Evolutionary conservation across 2,113 vertebrate species (phyloP).

Genomic region (Agapornis roseicollis): DNA sequence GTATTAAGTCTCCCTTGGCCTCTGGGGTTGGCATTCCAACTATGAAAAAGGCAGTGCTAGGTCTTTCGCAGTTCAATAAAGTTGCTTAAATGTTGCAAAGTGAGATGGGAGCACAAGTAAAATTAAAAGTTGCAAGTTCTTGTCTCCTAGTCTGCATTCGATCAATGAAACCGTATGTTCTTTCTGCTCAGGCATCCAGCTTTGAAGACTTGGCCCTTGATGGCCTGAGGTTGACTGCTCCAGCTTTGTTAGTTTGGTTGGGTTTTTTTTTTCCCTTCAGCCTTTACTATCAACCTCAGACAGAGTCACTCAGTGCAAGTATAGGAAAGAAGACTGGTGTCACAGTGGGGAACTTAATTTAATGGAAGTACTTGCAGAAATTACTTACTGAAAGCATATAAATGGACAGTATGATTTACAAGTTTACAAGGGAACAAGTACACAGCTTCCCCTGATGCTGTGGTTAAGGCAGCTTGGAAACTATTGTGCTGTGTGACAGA

Average conservation of each 20-base stretch:
- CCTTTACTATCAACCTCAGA: conserved; percentile 15
- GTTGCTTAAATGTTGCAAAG: not conserved
- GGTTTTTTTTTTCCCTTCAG: not conserved
- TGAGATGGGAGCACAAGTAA: not conserved
- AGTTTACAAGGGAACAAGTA: conserved; percentile 38
- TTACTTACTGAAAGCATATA: conserved; percentile 57
- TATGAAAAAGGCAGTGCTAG: not conserved
- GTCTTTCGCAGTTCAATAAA: not conserved
- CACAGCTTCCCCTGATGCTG: conserved; percentile 9
- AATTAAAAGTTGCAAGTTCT: conserved; percentile 48
- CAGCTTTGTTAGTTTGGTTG: conserved; percentile 29
- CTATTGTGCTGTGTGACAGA: conserved; percentile 6
- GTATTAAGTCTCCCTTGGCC: not conserved
- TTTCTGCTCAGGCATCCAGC: not conserved
- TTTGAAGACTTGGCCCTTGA: conserved; percentile 31
- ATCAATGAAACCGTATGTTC: conserved; percentile 31
- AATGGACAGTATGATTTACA: conserved; percentile 60
- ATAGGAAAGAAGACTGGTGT: conserved; percentile 7
- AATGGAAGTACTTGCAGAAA: conserved; percentile 31
- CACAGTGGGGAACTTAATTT: conserved; percentile 12
- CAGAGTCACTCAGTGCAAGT: conserved; percentile 11
- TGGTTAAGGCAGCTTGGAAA: conserved; percentile 37
- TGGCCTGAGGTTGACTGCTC: conserved; percentile 7
- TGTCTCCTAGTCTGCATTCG: conserved; percentile 4
- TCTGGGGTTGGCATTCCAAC: not conserved